A percentile compares a stretch with the other conserved stretches of the same genome.
These are phyloP conservation scores for Intellagama lesueurii DNA, from an alignment of 2,797 vertebrate genomes.

Conservation along the genomic window DNA sequence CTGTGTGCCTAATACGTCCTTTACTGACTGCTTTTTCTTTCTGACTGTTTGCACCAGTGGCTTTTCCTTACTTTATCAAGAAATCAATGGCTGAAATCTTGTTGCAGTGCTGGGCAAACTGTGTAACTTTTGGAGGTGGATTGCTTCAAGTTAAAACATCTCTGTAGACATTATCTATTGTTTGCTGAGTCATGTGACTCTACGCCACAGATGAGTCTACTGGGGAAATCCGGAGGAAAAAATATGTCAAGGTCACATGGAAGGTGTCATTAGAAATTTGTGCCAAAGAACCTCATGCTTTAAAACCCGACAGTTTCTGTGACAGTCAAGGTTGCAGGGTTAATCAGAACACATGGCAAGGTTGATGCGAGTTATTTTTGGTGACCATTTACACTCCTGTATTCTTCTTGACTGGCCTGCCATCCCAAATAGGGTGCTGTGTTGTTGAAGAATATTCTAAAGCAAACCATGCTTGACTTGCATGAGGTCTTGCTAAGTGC, in stretches of 20 bases:
- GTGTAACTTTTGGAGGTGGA: too few relatives aligned
- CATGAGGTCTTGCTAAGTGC: neutral
- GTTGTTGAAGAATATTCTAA: constrained; percentile 7
- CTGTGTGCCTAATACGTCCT: neutral
- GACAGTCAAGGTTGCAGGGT: neutral
- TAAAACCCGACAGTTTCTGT: neutral
- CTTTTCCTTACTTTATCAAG: neutral
- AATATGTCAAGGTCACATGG: neutral
- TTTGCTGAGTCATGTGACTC: too few relatives aligned
- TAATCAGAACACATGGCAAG: neutral
- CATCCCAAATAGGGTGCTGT: constrained; percentile 7
- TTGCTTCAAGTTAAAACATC: too few relatives aligned
- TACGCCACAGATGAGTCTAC: neutral
- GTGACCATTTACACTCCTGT: constrained; percentile 34
- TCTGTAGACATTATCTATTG: too few relatives aligned
- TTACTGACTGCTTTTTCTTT: neutral
- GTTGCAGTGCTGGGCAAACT: too few relatives aligned
- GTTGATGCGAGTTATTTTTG: neutral
- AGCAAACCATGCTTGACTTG: constrained; percentile 14
- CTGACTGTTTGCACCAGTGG: neutral
- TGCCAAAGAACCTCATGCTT: neutral
- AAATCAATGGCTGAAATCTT: neutral
- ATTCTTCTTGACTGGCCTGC: constrained; percentile 60
- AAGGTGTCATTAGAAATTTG: neutral
- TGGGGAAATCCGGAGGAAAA: neutral